phyloP scores from a whole-genome alignment of 2,888 invertebrate genomes.

The Eurois occulta region DNA sequence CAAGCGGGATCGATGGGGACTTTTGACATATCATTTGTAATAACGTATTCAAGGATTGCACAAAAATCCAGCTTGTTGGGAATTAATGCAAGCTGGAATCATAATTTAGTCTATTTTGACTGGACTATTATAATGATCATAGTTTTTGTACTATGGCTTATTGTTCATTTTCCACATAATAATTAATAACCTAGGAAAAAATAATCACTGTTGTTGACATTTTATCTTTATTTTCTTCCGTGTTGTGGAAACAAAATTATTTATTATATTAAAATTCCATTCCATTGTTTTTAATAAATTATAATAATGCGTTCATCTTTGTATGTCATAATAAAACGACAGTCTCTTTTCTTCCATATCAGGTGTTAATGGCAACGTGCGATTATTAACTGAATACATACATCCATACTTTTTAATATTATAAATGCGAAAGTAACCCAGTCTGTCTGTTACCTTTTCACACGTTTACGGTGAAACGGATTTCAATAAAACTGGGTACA shows the following conservation, averaged over 20 bases:
- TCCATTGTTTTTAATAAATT: conserved; percentile 35
- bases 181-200: conserved; percentile 26
- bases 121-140: too few species aligned
- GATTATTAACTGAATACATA: neutral
- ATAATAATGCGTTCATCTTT: conserved; percentile 33
- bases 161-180: conserved; percentile 7
- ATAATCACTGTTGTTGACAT: conserved; percentile 34
- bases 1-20: too few species aligned
- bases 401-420: neutral
- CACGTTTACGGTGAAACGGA: neutral
- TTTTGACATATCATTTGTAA: too few species aligned
- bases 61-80: too few species aligned
- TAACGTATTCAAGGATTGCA: too few species aligned
- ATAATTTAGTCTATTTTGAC: too few species aligned
- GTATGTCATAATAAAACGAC: conserved; percentile 4
- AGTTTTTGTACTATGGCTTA: conserved; percentile 4
- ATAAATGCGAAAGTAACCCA: neutral
- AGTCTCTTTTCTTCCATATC: conserved; percentile 5
- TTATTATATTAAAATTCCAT: conserved; percentile 25
- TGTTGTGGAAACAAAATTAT: conserved; percentile 36
- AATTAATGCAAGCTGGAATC: too few species aligned
- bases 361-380: neutral
- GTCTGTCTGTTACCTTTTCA: neutral
- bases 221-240: conserved; percentile 37
- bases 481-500: neutral